A percentile compares a stretch with the other conserved stretches of the same genome.
Evolutionary conservation across 2,113 vertebrate species (phyloP).

Genomic region (Centropristis striata): DNA sequence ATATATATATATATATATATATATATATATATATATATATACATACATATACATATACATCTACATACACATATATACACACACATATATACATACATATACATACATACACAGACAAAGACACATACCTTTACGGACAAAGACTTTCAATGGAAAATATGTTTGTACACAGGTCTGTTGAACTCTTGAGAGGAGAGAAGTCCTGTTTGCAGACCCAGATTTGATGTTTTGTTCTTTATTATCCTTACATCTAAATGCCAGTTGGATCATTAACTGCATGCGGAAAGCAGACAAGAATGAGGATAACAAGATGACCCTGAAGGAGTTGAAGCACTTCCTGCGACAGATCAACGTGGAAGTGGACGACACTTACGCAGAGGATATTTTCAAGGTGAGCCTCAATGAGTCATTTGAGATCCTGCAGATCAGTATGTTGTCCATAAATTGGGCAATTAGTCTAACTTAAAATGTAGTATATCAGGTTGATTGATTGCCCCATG

Average conservation of each 20-base stretch:
- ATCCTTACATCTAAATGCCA: constrained; percentile 87
- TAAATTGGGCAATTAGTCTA: not conserved
- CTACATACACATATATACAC: too few relatives aligned
- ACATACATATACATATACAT: too few relatives aligned
- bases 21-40: too few relatives aligned
- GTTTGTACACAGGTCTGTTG: too few relatives aligned
- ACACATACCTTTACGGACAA: too few relatives aligned
- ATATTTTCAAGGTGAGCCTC: constrained; percentile 89
- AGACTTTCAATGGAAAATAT: too few relatives aligned
- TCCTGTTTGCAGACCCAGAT: not conserved
- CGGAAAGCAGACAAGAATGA: constrained; percentile 95
- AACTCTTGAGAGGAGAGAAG: not conserved
- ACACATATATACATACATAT: too few relatives aligned
- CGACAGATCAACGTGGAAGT: constrained; percentile 93
- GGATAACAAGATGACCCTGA: constrained; percentile 96
- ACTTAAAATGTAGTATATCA: not conserved
- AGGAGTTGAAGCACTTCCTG: constrained; percentile 94
- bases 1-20: too few relatives aligned
- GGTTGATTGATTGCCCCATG: not conserved
- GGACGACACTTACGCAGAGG: constrained; percentile 89
- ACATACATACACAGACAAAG: too few relatives aligned
- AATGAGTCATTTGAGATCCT: not conserved
- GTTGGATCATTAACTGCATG: constrained; percentile 96
- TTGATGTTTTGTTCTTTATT: not conserved
- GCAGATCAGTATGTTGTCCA: not conserved